Evolutionary conservation across 2,113 vertebrate species (phyloP), one percentile per base, ranked within the genome.

Genomic region (Cheirogaleus medius): DNA sequence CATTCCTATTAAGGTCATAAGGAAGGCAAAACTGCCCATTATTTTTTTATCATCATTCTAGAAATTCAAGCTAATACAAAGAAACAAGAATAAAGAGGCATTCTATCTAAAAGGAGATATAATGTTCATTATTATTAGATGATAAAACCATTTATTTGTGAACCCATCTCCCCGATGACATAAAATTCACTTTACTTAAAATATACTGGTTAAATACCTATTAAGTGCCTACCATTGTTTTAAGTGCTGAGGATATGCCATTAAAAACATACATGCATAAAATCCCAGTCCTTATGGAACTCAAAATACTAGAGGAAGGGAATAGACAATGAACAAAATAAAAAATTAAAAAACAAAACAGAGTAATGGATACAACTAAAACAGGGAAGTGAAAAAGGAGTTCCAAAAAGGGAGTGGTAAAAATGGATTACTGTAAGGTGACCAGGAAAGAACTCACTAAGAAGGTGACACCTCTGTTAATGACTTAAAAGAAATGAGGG

Each of bases 171-270:
- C 20, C 13, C 14, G 69, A 37, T 56, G 29, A 96, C 20, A 68
- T 34, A 94, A 90, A 94, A 90, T n/a, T 80, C 42, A 68, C 63
- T 74, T 81, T 92, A 95, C 12, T 90, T 89, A 74, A 80, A 64
- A 84, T 84, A 63, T 63, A 96, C 1, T 90, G 39, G 2, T 37
- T 94, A 44, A 91, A 69, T 71, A 90, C 4, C 32, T 91, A 54
- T 9, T 63, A 90, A 92, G 12, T 63, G 7, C 9, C 60, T 83
- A 77, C 3, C 39, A 82, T 27, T 69, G 8, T 47, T 68, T 69
- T 76, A 86, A 73, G 74, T 82, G 9, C 15, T 11, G 4, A 27
- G 7, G n/a, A 87, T 44, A 77, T 1, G 60, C 34, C 37, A 89
- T 2, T 42, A 44, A 86, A 86, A 86, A 86, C 9, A 92, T 20